Evolutionary conservation across 2,888 invertebrate species (phyloP), one percentile per base, ranked within the genome.

Genomic region (Choreutis nemorana): DNA sequence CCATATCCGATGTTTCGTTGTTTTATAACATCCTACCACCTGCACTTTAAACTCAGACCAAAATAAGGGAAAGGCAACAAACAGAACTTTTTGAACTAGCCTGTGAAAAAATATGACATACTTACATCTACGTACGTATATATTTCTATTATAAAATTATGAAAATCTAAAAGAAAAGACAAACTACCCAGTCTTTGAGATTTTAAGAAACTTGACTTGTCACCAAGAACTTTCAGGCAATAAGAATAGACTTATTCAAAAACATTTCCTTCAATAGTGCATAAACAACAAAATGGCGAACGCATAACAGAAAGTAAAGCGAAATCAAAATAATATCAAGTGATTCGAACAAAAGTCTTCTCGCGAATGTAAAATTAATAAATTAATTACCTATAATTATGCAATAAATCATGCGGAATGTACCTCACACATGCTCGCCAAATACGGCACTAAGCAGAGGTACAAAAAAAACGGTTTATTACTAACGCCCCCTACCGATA

Each of bases 1-100:
- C 65, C 75, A 70, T 78, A 75, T 66, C 67, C 62, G 50, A 47
- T n/a, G n/a, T n/a, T n/a, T n/a, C n/a, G n/a, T n/a, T n/a, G n/a
- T n/a, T n/a, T n/a, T n/a, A n/a, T n/a, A n/a, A n/a, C n/a, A n/a
- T n/a, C n/a, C 8, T 18, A 18, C 5, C 8, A 18, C 8, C 18
- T 18, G 8, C 5, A 6, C 5, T 6, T 18, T 6, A 18, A 5
- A 18, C 8, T 6, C 5, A 18, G 5, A 5, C 18, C 18, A 18
- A 18, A 8, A 18, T 18, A 6, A 5, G 5, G 5, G 18, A 18
- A 6, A 6, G 8, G 18, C 18, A 18, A 18, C 5, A 18, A 18
- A 5, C 8, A 8, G 18, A 18, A 8, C 18, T 18, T 6, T 6
- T 6, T 6, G 5, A 18, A 6, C 5, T 6, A 18, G 8, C 8